Evolutionary conservation across 1,140 invertebrate species (phyloP).

Genomic region (Eriosoma lanigerum): DNA sequence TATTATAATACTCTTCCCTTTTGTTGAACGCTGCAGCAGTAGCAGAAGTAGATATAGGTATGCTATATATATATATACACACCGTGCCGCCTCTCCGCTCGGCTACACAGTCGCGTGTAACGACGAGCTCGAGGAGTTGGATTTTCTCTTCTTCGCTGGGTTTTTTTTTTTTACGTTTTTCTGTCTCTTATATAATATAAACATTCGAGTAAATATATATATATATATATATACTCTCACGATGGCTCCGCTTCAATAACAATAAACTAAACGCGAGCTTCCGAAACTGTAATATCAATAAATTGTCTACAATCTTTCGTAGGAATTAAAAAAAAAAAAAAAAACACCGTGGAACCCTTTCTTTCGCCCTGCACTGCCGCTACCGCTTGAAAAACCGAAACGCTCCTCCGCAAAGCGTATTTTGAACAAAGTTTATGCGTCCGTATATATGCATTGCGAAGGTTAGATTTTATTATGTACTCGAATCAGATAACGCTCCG

Average conservation of each 20-base stretch:
- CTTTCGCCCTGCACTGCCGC: background rate
- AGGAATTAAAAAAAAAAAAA: conserved; percentile 36
- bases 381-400: background rate
- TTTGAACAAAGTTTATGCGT: background rate
- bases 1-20: conserved; percentile 6
- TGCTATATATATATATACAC: background rate
- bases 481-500: background rate
- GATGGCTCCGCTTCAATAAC: conserved; percentile 43
- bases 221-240: too few relatives aligned
- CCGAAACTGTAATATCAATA: conserved; percentile 47
- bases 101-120: background rate
- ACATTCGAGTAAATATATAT: too few relatives aligned
- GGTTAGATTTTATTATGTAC: too few relatives aligned
- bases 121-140: conserved; percentile 11
- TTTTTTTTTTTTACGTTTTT: background rate
- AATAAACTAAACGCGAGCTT: conserved; percentile 31
- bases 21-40: conserved; percentile 30
- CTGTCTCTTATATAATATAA: too few relatives aligned
- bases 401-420: background rate
- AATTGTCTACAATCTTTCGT: conserved; percentile 38
- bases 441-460: background rate
- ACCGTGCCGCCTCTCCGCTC: background rate
- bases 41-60: too few relatives aligned
- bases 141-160: background rate
- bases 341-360: conserved; percentile 13